Percentiles rank a stretch among this genome's conserved stretches.
These are phyloP conservation scores for Phycodurus eques DNA, from an alignment of 2,113 vertebrate species.

Conservation along the genomic window DNA sequence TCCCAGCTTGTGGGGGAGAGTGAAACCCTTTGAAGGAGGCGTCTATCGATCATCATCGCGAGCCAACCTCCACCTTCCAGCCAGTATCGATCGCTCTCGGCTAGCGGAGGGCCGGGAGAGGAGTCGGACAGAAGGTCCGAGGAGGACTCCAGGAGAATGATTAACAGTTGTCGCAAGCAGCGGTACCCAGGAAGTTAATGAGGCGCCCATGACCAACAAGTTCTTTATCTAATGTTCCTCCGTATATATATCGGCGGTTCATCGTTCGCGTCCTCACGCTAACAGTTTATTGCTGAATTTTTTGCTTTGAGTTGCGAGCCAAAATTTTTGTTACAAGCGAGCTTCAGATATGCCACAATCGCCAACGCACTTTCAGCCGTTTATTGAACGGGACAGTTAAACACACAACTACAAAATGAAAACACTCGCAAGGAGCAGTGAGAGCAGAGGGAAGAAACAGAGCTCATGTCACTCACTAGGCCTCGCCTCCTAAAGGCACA, in stretches of 20 bases:
- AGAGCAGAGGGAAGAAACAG: too few species aligned
- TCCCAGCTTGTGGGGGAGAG: slow-evolving; percentile 62
- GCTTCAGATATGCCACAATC: too few species aligned
- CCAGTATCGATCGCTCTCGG: slow-evolving; percentile 58
- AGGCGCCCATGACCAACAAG: not conserved
- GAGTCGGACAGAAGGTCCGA: not conserved
- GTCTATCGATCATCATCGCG: slow-evolving; percentile 65
- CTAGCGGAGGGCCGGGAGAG: slow-evolving; percentile 33
- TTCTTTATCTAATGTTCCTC: not conserved
- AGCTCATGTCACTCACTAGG: too few species aligned
- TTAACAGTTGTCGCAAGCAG: slow-evolving; percentile 26
- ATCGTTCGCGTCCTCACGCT: too few species aligned
- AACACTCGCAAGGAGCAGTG: too few species aligned
- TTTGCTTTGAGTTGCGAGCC: too few species aligned
- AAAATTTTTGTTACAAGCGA: too few species aligned
- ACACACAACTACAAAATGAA: too few species aligned
- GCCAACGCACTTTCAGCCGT: too few species aligned
- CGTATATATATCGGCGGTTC: not conserved
- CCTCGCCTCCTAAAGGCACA: too few species aligned
- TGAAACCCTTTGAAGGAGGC: slow-evolving; percentile 71
- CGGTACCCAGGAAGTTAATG: not conserved
- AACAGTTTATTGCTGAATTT: too few species aligned
- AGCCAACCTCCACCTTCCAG: slow-evolving; percentile 57
- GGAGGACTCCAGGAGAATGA: slow-evolving; percentile 21
- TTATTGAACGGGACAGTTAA: too few species aligned